These are phyloP conservation scores for Eretmochelys imbricata DNA, from an alignment of 2,113 vertebrate species.

Conservation along the genomic window DNA sequence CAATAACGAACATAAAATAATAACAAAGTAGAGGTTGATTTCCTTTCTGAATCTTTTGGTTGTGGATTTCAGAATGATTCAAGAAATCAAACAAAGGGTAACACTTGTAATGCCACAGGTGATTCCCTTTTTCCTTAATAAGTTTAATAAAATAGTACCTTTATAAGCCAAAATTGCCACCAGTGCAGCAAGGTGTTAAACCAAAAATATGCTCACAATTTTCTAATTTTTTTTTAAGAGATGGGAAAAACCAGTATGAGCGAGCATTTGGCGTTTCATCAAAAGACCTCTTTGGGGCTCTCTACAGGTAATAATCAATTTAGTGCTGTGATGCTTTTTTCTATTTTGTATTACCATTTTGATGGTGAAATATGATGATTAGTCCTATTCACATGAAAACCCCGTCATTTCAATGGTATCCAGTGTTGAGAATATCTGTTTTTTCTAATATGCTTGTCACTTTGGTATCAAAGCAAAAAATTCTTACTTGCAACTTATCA, in stretches of 20 bases:
- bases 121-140: neutral
- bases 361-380: neutral
- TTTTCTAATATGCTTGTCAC: neutral
- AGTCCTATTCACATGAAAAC: neutral
- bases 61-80: neutral
- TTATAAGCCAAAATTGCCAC: neutral
- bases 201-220: neutral
- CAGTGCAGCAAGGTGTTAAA: neutral
- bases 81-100: neutral
- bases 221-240: constrained; percentile 72
- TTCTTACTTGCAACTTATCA: neutral
- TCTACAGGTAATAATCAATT: constrained; percentile 86
- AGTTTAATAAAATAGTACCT: neutral
- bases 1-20: neutral
- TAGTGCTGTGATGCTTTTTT: neutral
- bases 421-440: neutral
- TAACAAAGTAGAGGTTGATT: neutral
- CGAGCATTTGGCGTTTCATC: constrained; percentile 84
- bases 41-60: neutral
- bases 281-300: constrained; percentile 84
- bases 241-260: constrained; percentile 88
- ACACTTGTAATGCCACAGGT: neutral
- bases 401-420: neutral
- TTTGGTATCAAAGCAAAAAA: neutral
- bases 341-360: neutral